These are phyloP conservation scores for Pterophyllum scalare DNA, from an alignment of 2,113 vertebrate species.

Conservation along the genomic window DNA sequence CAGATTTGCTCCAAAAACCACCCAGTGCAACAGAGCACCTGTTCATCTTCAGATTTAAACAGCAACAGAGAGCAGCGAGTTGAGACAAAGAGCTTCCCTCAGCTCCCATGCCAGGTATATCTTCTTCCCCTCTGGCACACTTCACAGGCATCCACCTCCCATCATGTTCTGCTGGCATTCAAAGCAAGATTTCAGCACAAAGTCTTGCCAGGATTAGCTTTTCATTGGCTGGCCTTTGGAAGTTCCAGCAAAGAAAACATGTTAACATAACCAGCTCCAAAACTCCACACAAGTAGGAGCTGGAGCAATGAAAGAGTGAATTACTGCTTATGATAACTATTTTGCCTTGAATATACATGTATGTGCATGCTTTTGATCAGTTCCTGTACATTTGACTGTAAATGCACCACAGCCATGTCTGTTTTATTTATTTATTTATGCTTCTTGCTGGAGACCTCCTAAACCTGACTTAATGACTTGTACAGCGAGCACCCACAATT, in stretches of 20 bases:
- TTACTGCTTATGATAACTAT: slow-evolving; percentile 17
- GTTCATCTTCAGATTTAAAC: slow-evolving; percentile 55
- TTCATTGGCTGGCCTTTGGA: slow-evolving; percentile 47
- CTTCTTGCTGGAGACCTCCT: slow-evolving; percentile 20
- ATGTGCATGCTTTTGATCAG: not conserved
- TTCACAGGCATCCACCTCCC: slow-evolving; percentile 47
- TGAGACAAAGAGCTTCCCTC: slow-evolving; percentile 40
- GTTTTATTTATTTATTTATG: not conserved
- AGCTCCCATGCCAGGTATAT: slow-evolving; percentile 45
- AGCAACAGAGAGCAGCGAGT: slow-evolving; percentile 32
- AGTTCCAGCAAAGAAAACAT: slow-evolving; percentile 32
- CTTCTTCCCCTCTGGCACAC: slow-evolving; percentile 44
- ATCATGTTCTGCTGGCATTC: slow-evolving; percentile 54
- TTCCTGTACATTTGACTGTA: not conserved
- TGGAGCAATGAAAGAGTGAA: slow-evolving; percentile 23
- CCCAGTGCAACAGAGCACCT: slow-evolving; percentile 43
- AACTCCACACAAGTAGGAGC: slow-evolving; percentile 29
- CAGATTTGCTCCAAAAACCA: slow-evolving; percentile 40
- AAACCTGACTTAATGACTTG: slow-evolving; percentile 17
- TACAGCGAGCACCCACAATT: not conserved
- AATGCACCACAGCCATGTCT: not conserved
- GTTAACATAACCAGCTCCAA: slow-evolving; percentile 30
- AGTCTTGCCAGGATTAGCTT: slow-evolving; percentile 42
- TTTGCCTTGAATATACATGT: not conserved
- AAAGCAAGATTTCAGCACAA: slow-evolving; percentile 40